These are phyloP conservation scores for Liopterus haemorrhoidalis DNA, from an alignment of 2,888 invertebrate genomes.

Conservation along the genomic window DNA sequence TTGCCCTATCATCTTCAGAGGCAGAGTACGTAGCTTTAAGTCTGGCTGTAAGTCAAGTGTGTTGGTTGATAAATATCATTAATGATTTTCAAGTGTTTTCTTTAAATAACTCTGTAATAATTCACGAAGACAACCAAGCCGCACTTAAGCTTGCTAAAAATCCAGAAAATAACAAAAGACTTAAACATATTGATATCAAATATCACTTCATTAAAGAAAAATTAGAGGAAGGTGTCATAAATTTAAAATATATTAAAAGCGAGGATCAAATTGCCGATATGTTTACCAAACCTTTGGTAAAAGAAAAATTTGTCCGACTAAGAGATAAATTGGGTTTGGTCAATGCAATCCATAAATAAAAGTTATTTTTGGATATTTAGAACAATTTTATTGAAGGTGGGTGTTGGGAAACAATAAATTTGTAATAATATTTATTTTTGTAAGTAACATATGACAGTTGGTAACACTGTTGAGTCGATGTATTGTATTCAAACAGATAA, in stretches of 20 bases:
- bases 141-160: constrained; percentile 10
- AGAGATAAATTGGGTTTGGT: too few species aligned
- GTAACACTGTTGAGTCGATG: too few species aligned
- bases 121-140: constrained; percentile 12
- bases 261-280: constrained; percentile 16
- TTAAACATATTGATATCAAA: constrained; percentile 21
- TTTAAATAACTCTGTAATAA: not conserved
- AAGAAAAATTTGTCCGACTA: too few species aligned
- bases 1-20: constrained; percentile 25
- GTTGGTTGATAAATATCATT: constrained; percentile 34
- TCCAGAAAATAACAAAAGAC: constrained; percentile 15
- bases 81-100: constrained; percentile 21
- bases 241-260: constrained; percentile 1
- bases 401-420: too few species aligned
- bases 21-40: constrained; percentile 35
- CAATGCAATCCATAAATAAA: too few species aligned
- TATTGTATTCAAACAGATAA: too few species aligned
- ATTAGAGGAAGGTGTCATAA: constrained; percentile 1
- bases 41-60: constrained; percentile 32
- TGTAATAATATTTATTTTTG: too few species aligned
- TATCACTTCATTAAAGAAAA: constrained; percentile 17
- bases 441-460: too few species aligned
- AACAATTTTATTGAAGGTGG: too few species aligned
- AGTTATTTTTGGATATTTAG: too few species aligned
- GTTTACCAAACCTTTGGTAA: constrained; percentile 19